Base-by-base conservation (phyloP, 30 jellyfish, hydroid and myxozoan species). In the Pseudorhiza aurosa region DNA sequence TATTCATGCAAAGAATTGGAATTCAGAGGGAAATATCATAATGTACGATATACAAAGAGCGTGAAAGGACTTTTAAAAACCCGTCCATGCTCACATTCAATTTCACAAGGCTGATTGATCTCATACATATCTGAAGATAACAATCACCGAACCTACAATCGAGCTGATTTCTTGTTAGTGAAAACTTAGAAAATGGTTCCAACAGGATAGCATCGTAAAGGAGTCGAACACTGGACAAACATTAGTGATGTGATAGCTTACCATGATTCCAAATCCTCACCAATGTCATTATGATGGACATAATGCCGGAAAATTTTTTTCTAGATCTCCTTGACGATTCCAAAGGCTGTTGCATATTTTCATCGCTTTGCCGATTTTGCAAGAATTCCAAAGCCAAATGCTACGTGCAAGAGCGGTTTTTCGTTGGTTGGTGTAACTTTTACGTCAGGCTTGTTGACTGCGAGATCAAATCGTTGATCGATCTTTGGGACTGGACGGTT, bases 351-450 rank as follows among this genome's bases (percentile, higher is more conserved):
- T 64, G 91, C 40, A 36, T 65, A 17, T 80, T 64, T 50, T 53
- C 91, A 30, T 57, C 91, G 77, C 77, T 80, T 65, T 64, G 91
- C 55, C 77, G 91, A 43, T 64, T 80, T 46, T 80, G 84, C 63
- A 65, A 46, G 77, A 64, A 53, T 40, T 30, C 84, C 11, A 80
- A 35, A 37, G 37, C 72, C 14, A 80, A 80, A 62, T 64, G 83
- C 77, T 80, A 80, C 72, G 85, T 89, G 27, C 96, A 89, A 75
- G 97, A 89, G 46, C 44, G 70, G 57, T 75, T 86, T n/a, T 83
- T 89, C 63, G 80, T 81, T 39, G 87, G 82, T n/a, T 89, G 97
- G 97, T 89, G 97, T 44, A 89, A 89, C 68, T 63, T 89, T 68
- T 82, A 71, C 67, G 44, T 89, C 85, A 83, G 77, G 18, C 33